Conservation (phyloP, 1,140 invertebrate genomes). For the Pseudobourletiella spinata region DNA sequence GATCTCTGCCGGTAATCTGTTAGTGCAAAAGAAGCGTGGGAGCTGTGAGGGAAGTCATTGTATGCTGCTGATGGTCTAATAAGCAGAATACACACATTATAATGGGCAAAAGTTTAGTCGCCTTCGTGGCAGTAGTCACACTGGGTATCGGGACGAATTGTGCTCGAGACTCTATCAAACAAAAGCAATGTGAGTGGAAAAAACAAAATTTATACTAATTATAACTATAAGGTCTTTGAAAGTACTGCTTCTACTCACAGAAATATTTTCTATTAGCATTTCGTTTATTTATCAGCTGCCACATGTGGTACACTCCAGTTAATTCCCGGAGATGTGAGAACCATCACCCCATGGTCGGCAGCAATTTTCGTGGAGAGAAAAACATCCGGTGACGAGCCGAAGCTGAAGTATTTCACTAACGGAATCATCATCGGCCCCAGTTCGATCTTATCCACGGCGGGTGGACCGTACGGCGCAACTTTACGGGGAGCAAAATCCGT, state of each 20-base stretch:
- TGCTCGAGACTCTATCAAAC: not conserved
- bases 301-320: not conserved
- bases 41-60: no score
- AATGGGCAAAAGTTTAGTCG: no score
- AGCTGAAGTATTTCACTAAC: not conserved
- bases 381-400: not conserved
- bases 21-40: no score
- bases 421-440: conserved; percentile 21
- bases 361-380: conserved; percentile 17
- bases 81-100: no score
- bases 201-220: no score
- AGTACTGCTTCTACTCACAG: no score
- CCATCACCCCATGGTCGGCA: conserved; percentile 24
- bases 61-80: no score
- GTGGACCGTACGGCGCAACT: conserved; percentile 13
- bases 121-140: not conserved
- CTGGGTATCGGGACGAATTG: not conserved
- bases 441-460: conserved; percentile 19
- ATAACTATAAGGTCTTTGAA: no score
- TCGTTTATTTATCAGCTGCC: not conserved
- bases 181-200: not conserved
- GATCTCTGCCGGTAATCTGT: no score
- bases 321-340: conserved; percentile 11
- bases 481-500: not conserved
- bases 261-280: no score